Base-by-base conservation (phyloP, 2,888 invertebrate genomes). In the Nemotelus pantherinus region DNA sequence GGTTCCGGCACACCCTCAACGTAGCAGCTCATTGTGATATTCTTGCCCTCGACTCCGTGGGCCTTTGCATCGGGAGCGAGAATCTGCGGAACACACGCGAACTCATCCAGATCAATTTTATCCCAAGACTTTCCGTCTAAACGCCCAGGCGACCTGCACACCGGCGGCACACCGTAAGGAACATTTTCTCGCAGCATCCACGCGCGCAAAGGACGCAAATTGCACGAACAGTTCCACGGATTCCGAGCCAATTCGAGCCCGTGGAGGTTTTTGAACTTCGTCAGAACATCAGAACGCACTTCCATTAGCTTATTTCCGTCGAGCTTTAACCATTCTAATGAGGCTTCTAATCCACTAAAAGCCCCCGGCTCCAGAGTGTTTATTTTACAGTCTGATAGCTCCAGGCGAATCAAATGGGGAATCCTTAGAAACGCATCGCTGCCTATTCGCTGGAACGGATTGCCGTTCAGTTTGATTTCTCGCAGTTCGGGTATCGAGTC, bases 201-300 rank as follows among this genome's bases (percentile, higher is more conserved):
- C 82, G 93, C 92, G 43, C 93, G 88, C 80, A 95, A 85, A 0
- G 94, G 93, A 76, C 93, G 88, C 79, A 95, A 85, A 45, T 90
- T 89, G 84, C 95, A 95, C 60, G 93, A 92, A 85, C 95, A 95
- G 85, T 94, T 93, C 94, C 95, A 95, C 0, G 93, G 93, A 86
- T 95, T 95, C 79, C 89, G 90, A n/a, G 93, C 91, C 80, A 95
- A 86, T 82, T 93, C 93, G 79, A 95, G 87, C 10, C 93, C 94
- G 83, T 94, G 93, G 74, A 95, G 86, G 80, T 91, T 91, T 80
- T 91, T 88, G 65, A 95, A 86, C 7, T 91, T 89, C 1, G 92
- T 92, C 79, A 95, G 88, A 9, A 92, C 91, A 53, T 90, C 89
- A 10, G 93, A 90, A 77, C 90, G 89, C 10, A 94, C 89, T 79